Evolutionary conservation across 1,140 invertebrate genomes (phyloP).

Genomic region (Teleopsis dalmanni): DNA sequence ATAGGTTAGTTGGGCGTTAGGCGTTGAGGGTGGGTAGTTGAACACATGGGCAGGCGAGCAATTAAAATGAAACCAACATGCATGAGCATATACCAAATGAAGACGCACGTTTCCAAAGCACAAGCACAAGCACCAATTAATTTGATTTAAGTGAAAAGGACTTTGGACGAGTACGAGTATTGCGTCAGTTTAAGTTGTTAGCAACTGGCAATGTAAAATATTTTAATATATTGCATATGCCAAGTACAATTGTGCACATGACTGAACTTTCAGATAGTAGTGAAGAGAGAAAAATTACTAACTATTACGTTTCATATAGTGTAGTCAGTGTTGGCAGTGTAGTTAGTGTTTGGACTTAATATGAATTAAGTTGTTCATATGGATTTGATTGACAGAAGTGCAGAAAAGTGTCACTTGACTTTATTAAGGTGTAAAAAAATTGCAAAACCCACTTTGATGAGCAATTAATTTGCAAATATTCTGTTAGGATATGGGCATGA

Average conservation of each 20-base stretch:
- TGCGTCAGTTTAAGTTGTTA: background rate
- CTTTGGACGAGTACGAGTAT: too few relatives aligned
- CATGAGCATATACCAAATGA: background rate
- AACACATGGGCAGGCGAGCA: background rate
- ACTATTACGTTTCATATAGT: background rate
- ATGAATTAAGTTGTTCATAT: too few relatives aligned
- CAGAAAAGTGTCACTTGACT: too few relatives aligned
- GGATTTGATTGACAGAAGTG: too few relatives aligned
- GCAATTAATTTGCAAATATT: too few relatives aligned
- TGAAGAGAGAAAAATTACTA: background rate
- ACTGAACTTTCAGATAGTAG: background rate
- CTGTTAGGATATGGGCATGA: too few relatives aligned
- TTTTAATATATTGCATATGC: background rate
- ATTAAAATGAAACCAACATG: too few relatives aligned
- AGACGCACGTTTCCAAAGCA: background rate
- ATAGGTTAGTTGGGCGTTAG: too few relatives aligned
- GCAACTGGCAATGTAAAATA: background rate
- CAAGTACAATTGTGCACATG: background rate
- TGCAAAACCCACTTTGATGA: too few relatives aligned
- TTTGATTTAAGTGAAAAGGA: constrained; percentile 39
- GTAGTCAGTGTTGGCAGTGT: too few relatives aligned
- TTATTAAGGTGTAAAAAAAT: too few relatives aligned
- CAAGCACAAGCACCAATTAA: constrained; percentile 35
- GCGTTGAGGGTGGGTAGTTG: background rate
- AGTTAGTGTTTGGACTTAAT: too few relatives aligned